These are phyloP conservation scores for Channa maculata DNA, from an alignment of 2,113 vertebrate genomes.

Conservation along the genomic window DNA sequence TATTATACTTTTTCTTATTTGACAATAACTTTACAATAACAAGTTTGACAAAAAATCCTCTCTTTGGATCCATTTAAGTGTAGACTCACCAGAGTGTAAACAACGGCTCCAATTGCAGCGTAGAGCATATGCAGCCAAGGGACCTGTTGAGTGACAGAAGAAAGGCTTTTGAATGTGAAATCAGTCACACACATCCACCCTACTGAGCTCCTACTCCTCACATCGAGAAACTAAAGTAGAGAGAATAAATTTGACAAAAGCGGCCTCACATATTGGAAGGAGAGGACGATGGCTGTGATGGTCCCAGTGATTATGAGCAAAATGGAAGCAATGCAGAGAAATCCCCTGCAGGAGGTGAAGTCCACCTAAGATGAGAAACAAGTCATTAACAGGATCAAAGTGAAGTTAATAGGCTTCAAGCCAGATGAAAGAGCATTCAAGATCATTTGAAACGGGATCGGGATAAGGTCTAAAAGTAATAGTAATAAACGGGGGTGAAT, in stretches of 20 bases:
- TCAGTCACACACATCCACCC: constrained; percentile 29
- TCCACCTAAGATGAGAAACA: constrained; percentile 88
- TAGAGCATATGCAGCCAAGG: constrained; percentile 96
- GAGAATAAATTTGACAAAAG: constrained; percentile 33
- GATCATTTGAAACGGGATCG: constrained; percentile 30
- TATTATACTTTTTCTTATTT: constrained; percentile 3
- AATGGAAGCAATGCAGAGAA: constrained; percentile 89
- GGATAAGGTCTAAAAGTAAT: not conserved
- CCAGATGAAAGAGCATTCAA: constrained; percentile 28
- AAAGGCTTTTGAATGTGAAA: constrained; percentile 56
- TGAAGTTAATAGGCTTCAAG: constrained; percentile 37
- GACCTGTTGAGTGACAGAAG: constrained; percentile 80
- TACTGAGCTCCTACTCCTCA: constrained; percentile 17
- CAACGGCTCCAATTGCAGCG: constrained; percentile 89
- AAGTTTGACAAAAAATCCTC: not conserved
- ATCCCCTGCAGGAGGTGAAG: constrained; percentile 92
- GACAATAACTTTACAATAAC: not conserved
- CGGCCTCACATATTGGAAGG: constrained; percentile 92
- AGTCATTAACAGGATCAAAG: constrained; percentile 60
- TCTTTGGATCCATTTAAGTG: not conserved
- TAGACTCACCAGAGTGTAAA: constrained; percentile 93
- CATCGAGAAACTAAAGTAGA: constrained; percentile 32
- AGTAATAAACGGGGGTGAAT: not conserved
- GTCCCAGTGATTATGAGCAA: constrained; percentile 91
- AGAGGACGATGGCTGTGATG: constrained; percentile 88